A percentile compares a stretch with the other conserved stretches of the same genome.
These are phyloP conservation scores for Bilobella aurantiaca DNA, from an alignment of 1,140 invertebrate genomes.

Conservation along the genomic window DNA sequence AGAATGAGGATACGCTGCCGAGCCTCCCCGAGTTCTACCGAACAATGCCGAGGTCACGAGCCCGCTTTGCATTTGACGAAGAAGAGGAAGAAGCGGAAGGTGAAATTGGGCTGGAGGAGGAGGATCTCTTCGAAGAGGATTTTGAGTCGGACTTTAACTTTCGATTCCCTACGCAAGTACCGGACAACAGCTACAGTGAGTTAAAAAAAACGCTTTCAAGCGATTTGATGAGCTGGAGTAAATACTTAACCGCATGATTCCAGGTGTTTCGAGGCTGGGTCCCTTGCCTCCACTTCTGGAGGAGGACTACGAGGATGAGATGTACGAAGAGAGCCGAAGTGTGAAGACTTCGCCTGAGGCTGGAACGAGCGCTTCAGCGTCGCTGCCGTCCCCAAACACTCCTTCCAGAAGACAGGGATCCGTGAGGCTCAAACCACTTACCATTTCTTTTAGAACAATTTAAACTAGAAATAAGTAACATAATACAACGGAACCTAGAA, in stretches of 20 bases:
- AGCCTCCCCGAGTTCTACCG: slow-evolving; percentile 19
- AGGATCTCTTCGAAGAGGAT: slow-evolving; percentile 34
- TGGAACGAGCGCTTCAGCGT: neutral
- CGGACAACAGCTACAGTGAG: slow-evolving; percentile 35
- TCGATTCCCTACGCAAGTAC: slow-evolving; percentile 31
- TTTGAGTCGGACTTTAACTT: slow-evolving; percentile 34
- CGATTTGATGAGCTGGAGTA: too few species aligned
- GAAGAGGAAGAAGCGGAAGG: slow-evolving; percentile 23
- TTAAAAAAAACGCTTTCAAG: neutral
- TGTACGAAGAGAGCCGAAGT: slow-evolving; percentile 26
- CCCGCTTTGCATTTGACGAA: slow-evolving; percentile 31
- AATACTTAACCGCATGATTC: too few species aligned
- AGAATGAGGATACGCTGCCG: neutral
- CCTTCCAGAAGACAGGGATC: slow-evolving; percentile 24
- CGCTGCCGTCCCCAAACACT: neutral
- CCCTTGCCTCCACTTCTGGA: slow-evolving; percentile 30
- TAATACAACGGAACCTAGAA: too few species aligned
- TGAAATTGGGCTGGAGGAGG: slow-evolving; percentile 20
- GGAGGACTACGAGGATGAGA: slow-evolving; percentile 33
- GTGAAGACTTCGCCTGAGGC: slow-evolving; percentile 2
- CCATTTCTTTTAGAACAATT: too few species aligned
- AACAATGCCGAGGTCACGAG: slow-evolving; percentile 23
- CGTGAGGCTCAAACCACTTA: too few species aligned
- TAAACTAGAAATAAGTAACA: too few species aligned
- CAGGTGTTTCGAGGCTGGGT: slow-evolving; percentile 32